Percentiles rank a stretch among this genome's conserved stretches.
Evolutionary conservation across 2,888 invertebrate genomes (phyloP).

Genomic region (Melieria crassipennis): DNA sequence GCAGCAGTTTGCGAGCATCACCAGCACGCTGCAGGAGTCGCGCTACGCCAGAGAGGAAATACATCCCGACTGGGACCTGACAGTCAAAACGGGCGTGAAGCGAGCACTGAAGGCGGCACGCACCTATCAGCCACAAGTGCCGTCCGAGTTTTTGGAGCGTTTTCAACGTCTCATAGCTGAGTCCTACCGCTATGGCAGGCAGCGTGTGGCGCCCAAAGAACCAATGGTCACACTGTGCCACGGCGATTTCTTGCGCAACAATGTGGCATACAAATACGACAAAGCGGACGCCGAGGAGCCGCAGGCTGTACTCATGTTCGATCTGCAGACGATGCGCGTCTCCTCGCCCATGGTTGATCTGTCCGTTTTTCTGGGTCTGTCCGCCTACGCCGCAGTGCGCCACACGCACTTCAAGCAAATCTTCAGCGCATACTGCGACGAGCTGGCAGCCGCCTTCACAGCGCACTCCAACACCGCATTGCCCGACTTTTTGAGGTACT

Average conservation of each 20-base stretch:
- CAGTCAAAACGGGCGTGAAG: constrained; percentile 33
- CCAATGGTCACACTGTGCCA: constrained; percentile 61
- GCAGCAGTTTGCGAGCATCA: constrained; percentile 48
- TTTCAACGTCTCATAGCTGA: constrained; percentile 43
- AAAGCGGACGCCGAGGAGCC: constrained; percentile 48
- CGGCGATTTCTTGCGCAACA: constrained; percentile 63
- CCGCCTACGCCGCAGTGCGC: constrained; percentile 55
- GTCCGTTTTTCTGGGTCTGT: constrained; percentile 54
- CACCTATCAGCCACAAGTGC: constrained; percentile 50
- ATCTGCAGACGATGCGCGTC: constrained; percentile 62
- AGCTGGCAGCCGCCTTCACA: constrained; percentile 45
- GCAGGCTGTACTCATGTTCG: constrained; percentile 61
- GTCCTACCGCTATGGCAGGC: constrained; percentile 45
- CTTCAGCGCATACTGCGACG: constrained; percentile 56
- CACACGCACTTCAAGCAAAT: constrained; percentile 53
- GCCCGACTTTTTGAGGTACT: constrained; percentile 56
- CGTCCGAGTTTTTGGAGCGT: constrained; percentile 50
- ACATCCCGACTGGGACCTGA: constrained; percentile 44
- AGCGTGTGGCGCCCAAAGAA: constrained; percentile 56
- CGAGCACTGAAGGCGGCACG: constrained; percentile 45
- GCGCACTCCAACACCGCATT: constrained; percentile 36
- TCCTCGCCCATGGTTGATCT: constrained; percentile 64
- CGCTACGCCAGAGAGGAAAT: constrained; percentile 48
- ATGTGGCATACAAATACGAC: constrained; percentile 61
- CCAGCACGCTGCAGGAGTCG: constrained; percentile 50